Base-by-base conservation (phyloP, 2,113 vertebrate genomes). In the Boulengeromyrus knoepffleri region DNA sequence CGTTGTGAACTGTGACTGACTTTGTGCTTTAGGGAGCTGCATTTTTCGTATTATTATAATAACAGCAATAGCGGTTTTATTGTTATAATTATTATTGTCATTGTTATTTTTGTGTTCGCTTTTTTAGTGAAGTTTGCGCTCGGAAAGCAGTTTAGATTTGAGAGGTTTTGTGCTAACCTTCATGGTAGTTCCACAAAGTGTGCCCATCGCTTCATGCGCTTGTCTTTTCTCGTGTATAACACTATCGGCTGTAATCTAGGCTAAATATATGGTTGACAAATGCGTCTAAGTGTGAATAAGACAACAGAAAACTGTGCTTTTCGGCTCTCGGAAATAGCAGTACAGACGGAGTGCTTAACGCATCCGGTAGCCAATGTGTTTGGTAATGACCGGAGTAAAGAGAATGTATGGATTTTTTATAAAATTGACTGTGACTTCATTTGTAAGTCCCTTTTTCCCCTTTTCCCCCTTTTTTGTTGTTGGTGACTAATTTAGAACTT, bases 401-500 rank as follows among this genome's bases (percentile, higher is more conserved):
- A 45, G 39, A 42, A 10, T 45, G 31, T n/a, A 88, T 88, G 53
- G 52, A 62, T n/a, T 49, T 62, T 39, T 85, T 85, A 89, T 92
- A 85, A 47, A 91, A 89, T 74, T 83, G 5, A 4, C 90, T 92
- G 90, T 96, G 93, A 96, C 96, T 96, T 97, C 95, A 96, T 96
- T 97, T 95, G 95, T 97, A 97, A 97, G 97, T 95, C 95, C 96
- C 45, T 19, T 80, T 85, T 62, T 80, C 74, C 31, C 80, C 24
- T 39, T 53, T 50, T 17, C 87, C 49, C 58, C 90, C 85, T 49
- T 90, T 93, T 94, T 89, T 93, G 90, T 96, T 97, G 97, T 96
- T 95, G 94, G 96, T 94, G 97, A 98, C 99, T 99, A 99, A 99
- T 99, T 99, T 99, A 98, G 98, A 98, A 99, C 97, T 99, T 99